Conservation (phyloP, 2,888 invertebrate genomes). For the Anodontia alba region DNA sequence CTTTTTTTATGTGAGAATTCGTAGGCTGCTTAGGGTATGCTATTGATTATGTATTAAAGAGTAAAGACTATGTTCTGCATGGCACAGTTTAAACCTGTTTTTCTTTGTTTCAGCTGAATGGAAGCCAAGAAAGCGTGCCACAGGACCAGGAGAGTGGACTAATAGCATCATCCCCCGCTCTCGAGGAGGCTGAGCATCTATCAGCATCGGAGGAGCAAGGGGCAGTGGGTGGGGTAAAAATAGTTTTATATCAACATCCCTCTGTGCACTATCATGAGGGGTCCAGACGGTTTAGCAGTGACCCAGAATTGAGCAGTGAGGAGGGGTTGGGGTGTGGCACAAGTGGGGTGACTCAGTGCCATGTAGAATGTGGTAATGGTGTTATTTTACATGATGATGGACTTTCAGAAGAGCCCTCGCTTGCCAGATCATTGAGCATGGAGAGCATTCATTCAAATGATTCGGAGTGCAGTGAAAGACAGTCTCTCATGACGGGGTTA, state of each 20-base stretch:
- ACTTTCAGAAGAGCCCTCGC: constrained; percentile 32
- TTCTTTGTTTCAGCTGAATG: constrained; percentile 66
- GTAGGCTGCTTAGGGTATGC: too few species aligned
- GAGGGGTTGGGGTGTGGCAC: constrained; percentile 50
- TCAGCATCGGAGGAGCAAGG: constrained; percentile 75
- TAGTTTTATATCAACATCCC: constrained; percentile 74
- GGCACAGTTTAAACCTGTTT: too few species aligned
- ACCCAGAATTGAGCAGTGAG: constrained; percentile 56
- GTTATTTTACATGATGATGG: constrained; percentile 25
- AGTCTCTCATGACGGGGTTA: constrained; percentile 71
- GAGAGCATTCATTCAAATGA: constrained; percentile 65
- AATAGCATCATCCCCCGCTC: constrained; percentile 62
- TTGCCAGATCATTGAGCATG: constrained; percentile 45
- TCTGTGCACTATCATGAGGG: constrained; percentile 65
- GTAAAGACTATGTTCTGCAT: too few species aligned
- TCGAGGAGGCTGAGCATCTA: constrained; percentile 71
- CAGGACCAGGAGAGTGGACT: constrained; percentile 75
- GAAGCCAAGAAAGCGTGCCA: constrained; percentile 79
- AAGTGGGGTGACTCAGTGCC: constrained; percentile 58
- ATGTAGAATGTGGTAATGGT: constrained; percentile 52
- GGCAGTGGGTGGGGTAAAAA: constrained; percentile 72
- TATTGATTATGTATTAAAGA: too few species aligned
- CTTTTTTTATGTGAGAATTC: too few species aligned
- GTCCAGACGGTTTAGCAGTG: constrained; percentile 40
- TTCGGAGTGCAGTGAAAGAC: constrained; percentile 71